Evolutionary conservation across 2,797 vertebrate species (phyloP).

Genomic region (Muscicapa comitata): DNA sequence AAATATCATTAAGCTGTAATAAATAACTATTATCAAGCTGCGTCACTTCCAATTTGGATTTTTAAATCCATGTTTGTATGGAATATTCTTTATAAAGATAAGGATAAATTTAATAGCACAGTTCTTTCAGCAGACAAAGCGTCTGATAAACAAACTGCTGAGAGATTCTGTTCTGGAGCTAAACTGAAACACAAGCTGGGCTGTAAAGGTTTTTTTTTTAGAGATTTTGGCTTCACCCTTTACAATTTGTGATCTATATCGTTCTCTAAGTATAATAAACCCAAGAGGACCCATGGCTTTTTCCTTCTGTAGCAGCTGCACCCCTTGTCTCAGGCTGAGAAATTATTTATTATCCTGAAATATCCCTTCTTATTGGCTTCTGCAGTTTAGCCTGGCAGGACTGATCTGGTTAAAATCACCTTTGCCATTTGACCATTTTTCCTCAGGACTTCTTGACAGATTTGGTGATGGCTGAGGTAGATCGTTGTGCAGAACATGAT

Average conservation of each 20-base stretch:
- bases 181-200: not conserved
- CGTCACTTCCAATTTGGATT: not conserved
- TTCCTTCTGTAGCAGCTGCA: not conserved
- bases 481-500: conserved; percentile 94
- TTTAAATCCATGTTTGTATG: not conserved
- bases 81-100: not conserved
- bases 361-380: not conserved
- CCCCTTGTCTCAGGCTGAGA: not conserved
- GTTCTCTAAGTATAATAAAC: not conserved
- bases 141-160: not conserved
- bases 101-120: not conserved
- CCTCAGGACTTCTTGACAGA: conserved; percentile 93
- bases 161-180: not conserved
- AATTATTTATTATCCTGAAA: not conserved
- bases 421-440: conserved; percentile 46
- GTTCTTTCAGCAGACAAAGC: not conserved
- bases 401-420: not conserved
- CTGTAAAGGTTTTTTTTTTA: not conserved
- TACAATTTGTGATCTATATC: not conserved
- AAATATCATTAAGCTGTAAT: not conserved
- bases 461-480: conserved; percentile 95
- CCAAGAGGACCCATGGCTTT: not conserved
- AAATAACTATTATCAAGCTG: not conserved
- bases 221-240: not conserved
- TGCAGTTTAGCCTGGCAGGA: not conserved